A percentile compares a stretch with the other conserved stretches of the same genome.
Evolutionary conservation across 2,888 invertebrate genomes (phyloP).

Genomic region (Pollenia angustigena): DNA sequence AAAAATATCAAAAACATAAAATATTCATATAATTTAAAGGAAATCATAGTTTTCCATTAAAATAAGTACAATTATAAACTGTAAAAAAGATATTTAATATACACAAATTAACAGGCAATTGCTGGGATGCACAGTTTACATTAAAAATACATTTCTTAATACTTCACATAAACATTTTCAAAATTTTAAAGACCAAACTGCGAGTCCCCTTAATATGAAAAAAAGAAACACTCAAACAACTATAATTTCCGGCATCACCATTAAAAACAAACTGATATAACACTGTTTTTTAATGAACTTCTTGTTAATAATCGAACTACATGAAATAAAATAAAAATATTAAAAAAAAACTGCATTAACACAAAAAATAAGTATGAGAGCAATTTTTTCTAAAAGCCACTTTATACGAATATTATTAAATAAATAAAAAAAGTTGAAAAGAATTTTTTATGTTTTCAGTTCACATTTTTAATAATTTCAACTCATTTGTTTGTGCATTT

Average conservation of each 20-base stretch:
- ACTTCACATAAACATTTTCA: background rate
- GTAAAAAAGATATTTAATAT: background rate
- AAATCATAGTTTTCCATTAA: constrained; percentile 60
- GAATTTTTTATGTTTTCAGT: background rate
- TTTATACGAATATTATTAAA: background rate
- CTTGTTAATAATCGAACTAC: constrained; percentile 20
- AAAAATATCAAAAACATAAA: background rate
- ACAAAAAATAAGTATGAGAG: constrained; percentile 4
- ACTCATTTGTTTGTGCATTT: constrained; percentile 59
- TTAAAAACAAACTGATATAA: constrained; percentile 10
- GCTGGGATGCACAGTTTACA: background rate
- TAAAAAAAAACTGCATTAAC: constrained; percentile 14
- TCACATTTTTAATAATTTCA: background rate
- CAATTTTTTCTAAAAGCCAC: constrained; percentile 12
- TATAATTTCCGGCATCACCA: constrained; percentile 16
- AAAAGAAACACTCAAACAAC: background rate
- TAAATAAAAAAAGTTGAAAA: background rate
- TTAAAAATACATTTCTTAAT: background rate
- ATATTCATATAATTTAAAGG: constrained; percentile 20
- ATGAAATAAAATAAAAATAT: constrained; percentile 9
- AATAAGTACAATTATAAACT: constrained; percentile 24
- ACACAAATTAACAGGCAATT: background rate
- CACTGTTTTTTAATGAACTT: constrained; percentile 52
- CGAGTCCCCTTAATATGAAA: constrained; percentile 8
- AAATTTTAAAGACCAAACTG: background rate